Evolutionary conservation across 1,140 invertebrate species (phyloP).

Genomic region (Drosophila eugracilis): DNA sequence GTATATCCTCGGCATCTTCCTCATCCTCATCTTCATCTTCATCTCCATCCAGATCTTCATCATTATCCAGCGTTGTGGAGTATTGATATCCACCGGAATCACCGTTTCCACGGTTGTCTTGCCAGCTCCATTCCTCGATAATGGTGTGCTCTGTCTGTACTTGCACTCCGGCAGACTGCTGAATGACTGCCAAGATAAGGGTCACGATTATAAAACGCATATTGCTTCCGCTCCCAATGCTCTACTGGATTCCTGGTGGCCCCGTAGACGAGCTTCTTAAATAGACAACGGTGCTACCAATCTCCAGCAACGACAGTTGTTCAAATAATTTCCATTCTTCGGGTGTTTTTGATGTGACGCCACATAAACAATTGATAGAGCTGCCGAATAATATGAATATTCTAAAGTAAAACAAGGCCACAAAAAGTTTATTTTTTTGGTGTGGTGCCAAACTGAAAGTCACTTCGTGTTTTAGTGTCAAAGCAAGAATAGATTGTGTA

Average conservation of each 20-base stretch:
- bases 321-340: slow-evolving; percentile 38
- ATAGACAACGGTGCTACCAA: slow-evolving; percentile 13
- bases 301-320: slow-evolving; percentile 31
- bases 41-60: background rate
- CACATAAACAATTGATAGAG: slow-evolving; percentile 18
- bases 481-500: slow-evolving; percentile 4
- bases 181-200: slow-evolving; percentile 5
- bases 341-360: slow-evolving; percentile 1
- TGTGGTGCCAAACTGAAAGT: background rate
- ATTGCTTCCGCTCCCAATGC: background rate
- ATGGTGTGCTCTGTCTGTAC: slow-evolving; percentile 22
- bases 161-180: background rate
- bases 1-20: background rate
- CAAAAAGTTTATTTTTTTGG: too few relatives aligned
- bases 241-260: slow-evolving; percentile 11
- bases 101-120: background rate
- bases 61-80: slow-evolving; percentile 2
- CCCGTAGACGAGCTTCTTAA: slow-evolving; percentile 25
- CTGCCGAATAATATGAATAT: slow-evolving; percentile 45
- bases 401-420: slow-evolving; percentile 67
- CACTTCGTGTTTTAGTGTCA: background rate
- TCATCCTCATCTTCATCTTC: slow-evolving; percentile 5
- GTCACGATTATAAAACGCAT: slow-evolving; percentile 34
- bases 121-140: slow-evolving; percentile 36
- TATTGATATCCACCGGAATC: slow-evolving; percentile 7